phyloP scores from a whole-genome alignment of 2,797 vertebrate species.

The Zenarchopterus dispar region DNA sequence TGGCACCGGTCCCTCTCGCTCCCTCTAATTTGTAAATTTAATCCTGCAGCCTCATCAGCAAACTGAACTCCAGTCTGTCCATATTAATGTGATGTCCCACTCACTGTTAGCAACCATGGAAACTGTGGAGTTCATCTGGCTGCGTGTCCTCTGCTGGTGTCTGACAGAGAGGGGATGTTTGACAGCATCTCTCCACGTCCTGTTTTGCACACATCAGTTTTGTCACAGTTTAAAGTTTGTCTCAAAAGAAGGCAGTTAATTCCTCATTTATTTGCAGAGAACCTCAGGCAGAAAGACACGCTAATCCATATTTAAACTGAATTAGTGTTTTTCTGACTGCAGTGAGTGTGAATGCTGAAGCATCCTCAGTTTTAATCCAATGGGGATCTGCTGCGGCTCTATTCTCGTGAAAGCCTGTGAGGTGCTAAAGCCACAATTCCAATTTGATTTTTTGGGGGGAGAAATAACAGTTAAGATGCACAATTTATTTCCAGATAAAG shows the following conservation, averaged over 20 bases:
- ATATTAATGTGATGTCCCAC: slow-evolving; percentile 15
- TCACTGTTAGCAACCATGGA: slow-evolving; percentile 1
- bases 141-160: neutral
- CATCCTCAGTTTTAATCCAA: slow-evolving; percentile 29
- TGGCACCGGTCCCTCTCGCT: neutral
- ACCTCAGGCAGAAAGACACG: slow-evolving; percentile 13
- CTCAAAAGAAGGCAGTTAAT: slow-evolving; percentile 23
- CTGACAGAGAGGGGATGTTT: slow-evolving; percentile 2
- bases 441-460: slow-evolving; percentile 11
- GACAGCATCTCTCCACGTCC: neutral
- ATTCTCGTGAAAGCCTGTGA: slow-evolving; percentile 11
- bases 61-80: slow-evolving; percentile 26
- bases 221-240: slow-evolving; percentile 7
- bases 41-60: slow-evolving; percentile 39
- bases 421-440: slow-evolving; percentile 18
- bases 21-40: slow-evolving; percentile 34
- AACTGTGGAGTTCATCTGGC: neutral
- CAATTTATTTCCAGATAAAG: slow-evolving; percentile 22
- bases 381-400: slow-evolving; percentile 16
- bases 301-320: slow-evolving; percentile 43
- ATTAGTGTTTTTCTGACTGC: slow-evolving; percentile 31
- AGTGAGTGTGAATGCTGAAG: slow-evolving; percentile 22
- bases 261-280: slow-evolving; percentile 28
- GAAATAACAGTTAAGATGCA: slow-evolving; percentile 27
- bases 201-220: neutral